Base-by-base conservation (phyloP, 1,140 invertebrate genomes). In the Diabrotica virgifera region DNA sequence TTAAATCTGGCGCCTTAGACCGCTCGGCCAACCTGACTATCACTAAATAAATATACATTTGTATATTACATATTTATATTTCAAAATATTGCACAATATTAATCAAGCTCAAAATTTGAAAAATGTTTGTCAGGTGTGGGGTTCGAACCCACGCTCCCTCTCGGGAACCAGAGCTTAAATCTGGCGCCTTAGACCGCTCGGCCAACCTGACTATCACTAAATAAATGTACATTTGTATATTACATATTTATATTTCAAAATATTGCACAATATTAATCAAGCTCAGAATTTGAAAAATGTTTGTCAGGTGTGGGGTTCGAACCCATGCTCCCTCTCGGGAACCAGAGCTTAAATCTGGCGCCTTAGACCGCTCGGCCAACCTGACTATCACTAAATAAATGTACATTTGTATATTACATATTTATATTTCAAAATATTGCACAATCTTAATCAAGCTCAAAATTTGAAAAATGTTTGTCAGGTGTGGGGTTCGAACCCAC, bases 291-390 rank as follows among this genome's bases (percentile, higher is more conserved):
- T n/a, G n/a, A 24, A 24, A 24, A 24, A 24, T 2, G 1, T 51
- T 51, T 83, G 81, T 81, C 82, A 83, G 81, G 80, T 83, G 82
- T 83, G 82, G 81, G 82, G 80, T 82, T 83, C 81, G 82, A 83
- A 83, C 82, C 81, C 81, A 83, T 82, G 82, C 81, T 82, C 82
- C 79, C 81, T 72, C 82, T 81, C 74, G 81, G 77, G 81, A 82
- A 84, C 82, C 81, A 83, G 82, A 83, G 79, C 82, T 83, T 84
- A 83, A 84, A 80, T 83, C 82, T 84, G 81, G 82, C 81, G 82
- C 81, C 81, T 83, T 83, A 82, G 82, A 82, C 82, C 81, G 80
- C 82, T 83, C 82, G 82, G 82, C 81, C 82, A 83, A 83, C 81
- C 81, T 81, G 77, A 78, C 76, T 24, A 4, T 24, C 1, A 1